A percentile compares a stretch with the other conserved stretches of the same genome.
Evolutionary conservation across 2,113 vertebrate genomes (phyloP).

Genomic region (Rhagologus leucostigma): DNA sequence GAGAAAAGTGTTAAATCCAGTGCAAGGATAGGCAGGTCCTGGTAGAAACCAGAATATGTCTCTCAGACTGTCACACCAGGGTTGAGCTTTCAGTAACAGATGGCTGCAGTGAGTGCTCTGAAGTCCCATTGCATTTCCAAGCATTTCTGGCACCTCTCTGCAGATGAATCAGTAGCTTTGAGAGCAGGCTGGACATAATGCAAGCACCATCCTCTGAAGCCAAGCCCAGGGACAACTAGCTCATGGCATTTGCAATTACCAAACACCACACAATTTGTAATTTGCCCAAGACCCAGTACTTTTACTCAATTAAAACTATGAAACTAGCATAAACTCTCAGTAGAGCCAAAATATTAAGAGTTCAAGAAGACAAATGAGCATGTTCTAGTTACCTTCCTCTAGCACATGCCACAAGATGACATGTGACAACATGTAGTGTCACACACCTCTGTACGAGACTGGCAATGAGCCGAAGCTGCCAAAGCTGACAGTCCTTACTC

Average conservation of each 20-base stretch:
- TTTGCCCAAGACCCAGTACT: accelerated
- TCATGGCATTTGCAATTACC: neutral
- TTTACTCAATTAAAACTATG: neutral
- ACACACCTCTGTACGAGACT: neutral
- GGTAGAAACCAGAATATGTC: neutral
- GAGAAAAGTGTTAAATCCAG: neutral
- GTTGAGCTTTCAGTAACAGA: neutral
- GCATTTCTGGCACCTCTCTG: neutral
- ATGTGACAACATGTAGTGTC: neutral
- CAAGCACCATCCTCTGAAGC: neutral
- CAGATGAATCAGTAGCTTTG: neutral
- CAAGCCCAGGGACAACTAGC: neutral
- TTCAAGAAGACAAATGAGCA: neutral
- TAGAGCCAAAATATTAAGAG: neutral
- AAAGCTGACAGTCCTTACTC: neutral
- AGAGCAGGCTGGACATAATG: neutral
- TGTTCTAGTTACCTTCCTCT: neutral
- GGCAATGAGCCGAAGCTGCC: accelerated
- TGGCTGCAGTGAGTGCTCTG: neutral
- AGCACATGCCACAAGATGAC: neutral
- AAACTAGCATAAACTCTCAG: neutral
- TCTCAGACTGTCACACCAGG: neutral
- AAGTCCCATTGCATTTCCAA: neutral
- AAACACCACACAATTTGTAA: neutral
- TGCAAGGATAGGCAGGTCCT: neutral